These are phyloP conservation scores for Lipotes vexillifer DNA, from an alignment of 2,113 vertebrate genomes.

Conservation along the genomic window DNA sequence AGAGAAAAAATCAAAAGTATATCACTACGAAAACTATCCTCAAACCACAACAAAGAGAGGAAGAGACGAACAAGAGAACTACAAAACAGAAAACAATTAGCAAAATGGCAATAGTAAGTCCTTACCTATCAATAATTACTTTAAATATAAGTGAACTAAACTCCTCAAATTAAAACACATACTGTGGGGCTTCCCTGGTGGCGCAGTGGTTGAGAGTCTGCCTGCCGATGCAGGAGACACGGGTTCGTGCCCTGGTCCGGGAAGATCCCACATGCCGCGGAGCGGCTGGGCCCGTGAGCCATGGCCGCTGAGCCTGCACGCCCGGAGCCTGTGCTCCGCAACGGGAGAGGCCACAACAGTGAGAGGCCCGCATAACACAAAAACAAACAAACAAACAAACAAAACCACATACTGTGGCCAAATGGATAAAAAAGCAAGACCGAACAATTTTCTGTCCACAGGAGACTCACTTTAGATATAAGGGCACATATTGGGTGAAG, in stretches of 20 bases:
- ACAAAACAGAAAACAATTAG: background rate
- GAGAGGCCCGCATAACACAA: too few relatives aligned
- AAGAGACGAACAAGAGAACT: background rate
- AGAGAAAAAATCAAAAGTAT: background rate
- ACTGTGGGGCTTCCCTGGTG: background rate
- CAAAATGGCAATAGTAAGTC: background rate
- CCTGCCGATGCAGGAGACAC: too few relatives aligned
- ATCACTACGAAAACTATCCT: background rate
- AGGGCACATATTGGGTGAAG: background rate
- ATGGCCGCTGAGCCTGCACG: too few relatives aligned
- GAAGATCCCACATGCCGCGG: too few relatives aligned
- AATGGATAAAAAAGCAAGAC: background rate
- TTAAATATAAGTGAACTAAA: background rate
- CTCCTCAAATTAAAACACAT: background rate
- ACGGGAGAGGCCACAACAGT: too few relatives aligned
- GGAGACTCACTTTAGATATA: background rate
- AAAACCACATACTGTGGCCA: background rate
- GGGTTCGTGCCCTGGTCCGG: too few relatives aligned
- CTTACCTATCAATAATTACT: background rate
- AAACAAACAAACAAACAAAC: too few relatives aligned
- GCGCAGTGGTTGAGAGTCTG: too few relatives aligned
- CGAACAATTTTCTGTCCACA: background rate
- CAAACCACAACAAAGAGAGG: background rate
- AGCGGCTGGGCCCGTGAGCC: too few relatives aligned
- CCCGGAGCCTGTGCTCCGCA: too few relatives aligned